Percentiles rank a stretch among this genome's conserved stretches.
phyloP scores from a whole-genome alignment of 2,113 vertebrate species.

The Cnemophilus loriae region DNA sequence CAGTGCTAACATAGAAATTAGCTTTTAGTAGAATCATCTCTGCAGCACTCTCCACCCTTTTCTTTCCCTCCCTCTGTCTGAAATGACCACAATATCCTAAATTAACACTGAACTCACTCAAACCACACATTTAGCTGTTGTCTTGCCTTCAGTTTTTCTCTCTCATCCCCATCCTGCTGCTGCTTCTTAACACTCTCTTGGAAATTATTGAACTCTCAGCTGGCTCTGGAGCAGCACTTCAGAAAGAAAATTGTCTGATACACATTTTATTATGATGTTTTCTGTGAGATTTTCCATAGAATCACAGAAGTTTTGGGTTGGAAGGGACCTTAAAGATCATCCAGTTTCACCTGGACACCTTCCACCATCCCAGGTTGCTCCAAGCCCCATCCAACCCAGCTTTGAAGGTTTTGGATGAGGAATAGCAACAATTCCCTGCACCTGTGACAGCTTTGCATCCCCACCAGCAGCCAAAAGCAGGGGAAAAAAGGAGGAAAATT shows the following conservation, averaged over 20 bases:
- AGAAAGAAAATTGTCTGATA: background rate
- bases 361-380: background rate
- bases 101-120: conserved; percentile 17
- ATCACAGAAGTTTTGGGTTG: background rate
- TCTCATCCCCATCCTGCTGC: background rate
- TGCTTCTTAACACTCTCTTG: background rate
- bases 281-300: background rate
- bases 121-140: conserved; percentile 24
- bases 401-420: background rate
- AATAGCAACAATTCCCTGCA: background rate
- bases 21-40: background rate
- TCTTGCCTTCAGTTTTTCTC: background rate
- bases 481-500: background rate
- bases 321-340: background rate
- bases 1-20: background rate
- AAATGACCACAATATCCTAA: conserved; percentile 18
- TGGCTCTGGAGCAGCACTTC: background rate
- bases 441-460: background rate
- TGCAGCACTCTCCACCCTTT: background rate
- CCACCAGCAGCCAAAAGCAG: background rate
- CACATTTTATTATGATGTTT: background rate
- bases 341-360: background rate
- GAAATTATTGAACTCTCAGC: background rate
- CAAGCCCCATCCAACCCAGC: fast-evolving
- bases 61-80: background rate